A percentile compares a stretch with the other conserved stretches of the same genome.
Evolutionary conservation across 2,888 invertebrate species (phyloP).

Genomic region (Zeuzera pyrina): DNA sequence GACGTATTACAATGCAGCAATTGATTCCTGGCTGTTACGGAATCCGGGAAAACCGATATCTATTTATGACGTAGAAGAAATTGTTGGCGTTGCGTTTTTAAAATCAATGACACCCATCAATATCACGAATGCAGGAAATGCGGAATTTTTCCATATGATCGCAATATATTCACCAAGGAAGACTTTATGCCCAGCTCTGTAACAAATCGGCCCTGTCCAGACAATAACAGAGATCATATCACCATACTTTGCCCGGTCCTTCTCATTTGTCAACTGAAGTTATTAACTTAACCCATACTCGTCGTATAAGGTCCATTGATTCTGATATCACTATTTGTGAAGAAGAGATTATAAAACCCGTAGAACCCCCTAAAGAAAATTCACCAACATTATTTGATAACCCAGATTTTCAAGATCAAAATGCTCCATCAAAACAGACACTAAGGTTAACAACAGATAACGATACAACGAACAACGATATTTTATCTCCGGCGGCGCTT

Average conservation of each 20-base stretch:
- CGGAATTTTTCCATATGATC: conserved; percentile 22
- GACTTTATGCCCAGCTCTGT: conserved; percentile 19
- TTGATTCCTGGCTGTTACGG: conserved; percentile 26
- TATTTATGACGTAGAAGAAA: conserved; percentile 30
- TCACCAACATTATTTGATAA: no score
- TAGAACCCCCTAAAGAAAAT: not conserved
- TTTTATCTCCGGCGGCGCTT: no score
- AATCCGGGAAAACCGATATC: conserved; percentile 32
- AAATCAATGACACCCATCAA: conserved; percentile 26
- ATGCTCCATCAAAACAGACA: no score
- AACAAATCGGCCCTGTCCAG: conserved; percentile 7
- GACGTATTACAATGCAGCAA: conserved; percentile 21
- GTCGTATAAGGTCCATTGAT: no score
- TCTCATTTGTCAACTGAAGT: no score
- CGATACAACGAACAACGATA: no score
- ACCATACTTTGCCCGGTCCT: no score
- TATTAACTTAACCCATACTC: no score
- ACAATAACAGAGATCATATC: not conserved
- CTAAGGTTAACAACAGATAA: no score
- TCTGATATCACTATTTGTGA: no score
- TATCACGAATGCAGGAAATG: conserved; percentile 20
- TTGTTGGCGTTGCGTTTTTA: conserved; percentile 17
- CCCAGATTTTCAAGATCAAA: no score
- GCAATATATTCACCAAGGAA: conserved; percentile 22
- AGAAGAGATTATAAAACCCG: no score